phyloP scores from a whole-genome alignment of 1,140 invertebrate species.

The Papilio helenus region DNA sequence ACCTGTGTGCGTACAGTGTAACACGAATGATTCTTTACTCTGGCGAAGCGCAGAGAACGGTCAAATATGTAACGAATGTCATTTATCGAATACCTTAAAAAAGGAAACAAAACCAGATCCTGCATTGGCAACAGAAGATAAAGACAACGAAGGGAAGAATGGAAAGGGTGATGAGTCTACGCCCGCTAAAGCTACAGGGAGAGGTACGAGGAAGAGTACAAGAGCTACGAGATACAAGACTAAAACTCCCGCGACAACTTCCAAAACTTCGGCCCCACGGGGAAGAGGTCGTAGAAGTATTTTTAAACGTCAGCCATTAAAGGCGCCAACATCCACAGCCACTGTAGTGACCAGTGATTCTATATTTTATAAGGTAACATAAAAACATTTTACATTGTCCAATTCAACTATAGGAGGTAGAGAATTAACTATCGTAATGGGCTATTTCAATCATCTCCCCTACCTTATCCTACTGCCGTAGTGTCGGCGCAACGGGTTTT shows the following conservation, averaged over 20 bases:
- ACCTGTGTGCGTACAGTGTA: constrained; percentile 77
- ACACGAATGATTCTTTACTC: constrained; percentile 72
- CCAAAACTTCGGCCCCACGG: constrained; percentile 83
- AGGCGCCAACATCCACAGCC: constrained; percentile 90
- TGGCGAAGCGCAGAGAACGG: constrained; percentile 78
- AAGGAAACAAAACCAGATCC: constrained; percentile 61
- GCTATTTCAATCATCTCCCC: no score
- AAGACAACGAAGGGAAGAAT: constrained; percentile 61
- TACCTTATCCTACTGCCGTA: no score
- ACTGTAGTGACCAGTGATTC: constrained; percentile 91
- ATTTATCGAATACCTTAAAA: constrained; percentile 64
- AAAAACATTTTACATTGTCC: not conserved
- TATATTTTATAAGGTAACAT: constrained; percentile 90
- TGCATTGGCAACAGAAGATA: constrained; percentile 62
- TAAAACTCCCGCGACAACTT: constrained; percentile 62
- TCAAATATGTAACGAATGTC: constrained; percentile 81
- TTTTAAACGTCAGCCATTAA: constrained; percentile 92
- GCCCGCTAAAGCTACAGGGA: constrained; percentile 72
- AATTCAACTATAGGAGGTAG: not conserved
- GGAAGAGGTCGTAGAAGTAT: constrained; percentile 90
- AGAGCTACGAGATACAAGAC: constrained; percentile 75
- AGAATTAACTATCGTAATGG: not conserved
- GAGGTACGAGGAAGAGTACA: constrained; percentile 76
- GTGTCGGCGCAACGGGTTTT: no score
- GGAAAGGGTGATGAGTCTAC: constrained; percentile 67